Base-by-base conservation (phyloP, 2,113 vertebrate genomes). In the Cervus canadensis region DNA sequence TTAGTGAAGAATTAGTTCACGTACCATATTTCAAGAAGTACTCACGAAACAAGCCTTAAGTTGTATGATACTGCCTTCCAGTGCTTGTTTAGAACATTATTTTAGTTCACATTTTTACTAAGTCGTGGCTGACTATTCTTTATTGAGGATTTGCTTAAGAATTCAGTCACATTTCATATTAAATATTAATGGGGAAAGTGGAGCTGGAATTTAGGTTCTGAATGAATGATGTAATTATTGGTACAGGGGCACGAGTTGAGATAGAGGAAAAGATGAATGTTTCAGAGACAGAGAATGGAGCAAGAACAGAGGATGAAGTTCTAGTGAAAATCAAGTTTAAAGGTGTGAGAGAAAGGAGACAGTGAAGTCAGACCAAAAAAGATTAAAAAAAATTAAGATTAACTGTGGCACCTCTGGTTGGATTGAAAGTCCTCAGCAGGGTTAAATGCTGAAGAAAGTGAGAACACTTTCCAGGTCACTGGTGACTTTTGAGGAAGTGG, bases 101-200 rank as follows among this genome's bases (percentile, higher is more conserved):
- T 96, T 28, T 43, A 50, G 7, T 91, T 92, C 25, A 59, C 14
- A 8, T 83, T 94, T 94, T 90, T 94, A 84, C 56, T 82, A 14
- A 25, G 23, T 97, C 43, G 59, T 93, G 48, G 36, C 23, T 4
- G n/a, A 6, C 33, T 95, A 8, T 71, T 83, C 33, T 76, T 81
- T 86, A 83, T 62, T 91, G 82, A 96, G 33, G 28, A 78, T 92
- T 87, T 94, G 79, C 60, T 90, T 95, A 92, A 88, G 19, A 95
- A 85, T 95, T 92, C 30, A 91, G 0, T 94, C 81, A 54, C 3
- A 15, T 48, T 91, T 97, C 50, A 93, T 89, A 94, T 74, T 97
- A 91, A 95, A 60, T 87, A 33, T 95, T 25, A 25, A 17, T 79
- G 28, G 19, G 43, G 71, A 92, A 93, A 90, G 33, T 84, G 48